These are phyloP conservation scores for Clanis bilineata DNA, from an alignment of 2,888 invertebrate genomes.

Conservation along the genomic window DNA sequence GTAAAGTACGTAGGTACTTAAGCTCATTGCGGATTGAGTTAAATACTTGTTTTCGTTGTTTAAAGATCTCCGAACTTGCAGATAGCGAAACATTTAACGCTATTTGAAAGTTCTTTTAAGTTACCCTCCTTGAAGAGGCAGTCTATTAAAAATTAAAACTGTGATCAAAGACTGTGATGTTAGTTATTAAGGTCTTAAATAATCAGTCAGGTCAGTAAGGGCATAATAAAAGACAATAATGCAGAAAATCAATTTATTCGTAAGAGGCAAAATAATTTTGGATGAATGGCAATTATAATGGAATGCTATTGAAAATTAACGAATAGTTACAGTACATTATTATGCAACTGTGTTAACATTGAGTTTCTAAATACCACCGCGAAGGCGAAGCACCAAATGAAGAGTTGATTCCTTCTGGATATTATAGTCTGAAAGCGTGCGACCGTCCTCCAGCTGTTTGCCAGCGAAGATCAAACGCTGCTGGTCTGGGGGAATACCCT, in stretches of 20 bases:
- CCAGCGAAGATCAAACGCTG: constrained; percentile 53
- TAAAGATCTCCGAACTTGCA: no score
- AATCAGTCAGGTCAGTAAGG: background rate
- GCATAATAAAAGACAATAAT: background rate
- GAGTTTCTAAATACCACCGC: constrained; percentile 50
- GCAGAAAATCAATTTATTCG: constrained; percentile 12
- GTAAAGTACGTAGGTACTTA: no score
- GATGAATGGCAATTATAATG: background rate
- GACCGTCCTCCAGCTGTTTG: constrained; percentile 52
- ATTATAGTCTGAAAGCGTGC: constrained; percentile 51
- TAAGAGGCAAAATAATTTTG: constrained; percentile 1
- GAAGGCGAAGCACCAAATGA: constrained; percentile 48
- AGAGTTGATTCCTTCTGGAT: constrained; percentile 45
- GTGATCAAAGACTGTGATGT: no score
- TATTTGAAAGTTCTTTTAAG: no score
- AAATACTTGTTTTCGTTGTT: no score
- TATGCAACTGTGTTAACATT: background rate
- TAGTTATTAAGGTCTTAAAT: no score
- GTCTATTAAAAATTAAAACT: no score
- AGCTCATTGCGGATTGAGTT: no score
- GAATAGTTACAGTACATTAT: constrained; percentile 17
- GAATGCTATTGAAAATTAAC: constrained; percentile 15
- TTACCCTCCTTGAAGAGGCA: no score
- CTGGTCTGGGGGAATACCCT: constrained; percentile 55
- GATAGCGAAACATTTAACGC: no score